Percentiles rank a stretch among this genome's conserved stretches.
Evolutionary conservation across 2,888 invertebrate species (phyloP).

Genomic region (Ryuthela nishihirai): DNA sequence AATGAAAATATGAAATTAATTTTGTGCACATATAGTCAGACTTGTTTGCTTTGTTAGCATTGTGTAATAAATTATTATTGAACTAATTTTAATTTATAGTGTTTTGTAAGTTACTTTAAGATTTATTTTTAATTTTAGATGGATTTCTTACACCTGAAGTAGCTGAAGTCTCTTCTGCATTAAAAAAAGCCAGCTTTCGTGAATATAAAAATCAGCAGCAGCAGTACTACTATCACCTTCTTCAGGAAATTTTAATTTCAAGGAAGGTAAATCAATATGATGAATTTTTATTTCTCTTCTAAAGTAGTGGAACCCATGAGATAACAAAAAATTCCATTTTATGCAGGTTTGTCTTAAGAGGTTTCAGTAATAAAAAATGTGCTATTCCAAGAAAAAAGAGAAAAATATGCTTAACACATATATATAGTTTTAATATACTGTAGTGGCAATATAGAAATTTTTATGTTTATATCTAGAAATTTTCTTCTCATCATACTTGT

Average conservation of each 20-base stretch:
- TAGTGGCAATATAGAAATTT: too few species aligned
- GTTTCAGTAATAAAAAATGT: too few species aligned
- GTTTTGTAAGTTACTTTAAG: background rate
- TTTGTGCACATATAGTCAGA: too few species aligned
- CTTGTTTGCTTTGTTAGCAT: background rate
- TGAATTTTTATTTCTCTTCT: constrained; percentile 11
- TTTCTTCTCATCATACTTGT: too few species aligned
- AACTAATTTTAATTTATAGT: background rate
- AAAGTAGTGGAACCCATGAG: too few species aligned
- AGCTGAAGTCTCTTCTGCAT: constrained; percentile 69
- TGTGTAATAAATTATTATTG: background rate
- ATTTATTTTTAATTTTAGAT: constrained; percentile 46
- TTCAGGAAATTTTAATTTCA: constrained; percentile 70
- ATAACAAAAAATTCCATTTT: too few species aligned
- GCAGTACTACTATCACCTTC: constrained; percentile 59
- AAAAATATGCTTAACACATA: too few species aligned
- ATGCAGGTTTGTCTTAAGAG: too few species aligned
- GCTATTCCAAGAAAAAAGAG: too few species aligned
- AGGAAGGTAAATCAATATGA: constrained; percentile 58
- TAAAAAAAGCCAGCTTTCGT: constrained; percentile 69
- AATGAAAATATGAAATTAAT: too few species aligned
- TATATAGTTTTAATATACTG: too few species aligned
- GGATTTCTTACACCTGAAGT: constrained; percentile 82
- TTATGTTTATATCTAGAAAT: too few species aligned
- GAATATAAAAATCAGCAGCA: constrained; percentile 60